phyloP scores from a whole-genome alignment of 2,888 invertebrate genomes.

The Hirtodrosophila duncani region DNA sequence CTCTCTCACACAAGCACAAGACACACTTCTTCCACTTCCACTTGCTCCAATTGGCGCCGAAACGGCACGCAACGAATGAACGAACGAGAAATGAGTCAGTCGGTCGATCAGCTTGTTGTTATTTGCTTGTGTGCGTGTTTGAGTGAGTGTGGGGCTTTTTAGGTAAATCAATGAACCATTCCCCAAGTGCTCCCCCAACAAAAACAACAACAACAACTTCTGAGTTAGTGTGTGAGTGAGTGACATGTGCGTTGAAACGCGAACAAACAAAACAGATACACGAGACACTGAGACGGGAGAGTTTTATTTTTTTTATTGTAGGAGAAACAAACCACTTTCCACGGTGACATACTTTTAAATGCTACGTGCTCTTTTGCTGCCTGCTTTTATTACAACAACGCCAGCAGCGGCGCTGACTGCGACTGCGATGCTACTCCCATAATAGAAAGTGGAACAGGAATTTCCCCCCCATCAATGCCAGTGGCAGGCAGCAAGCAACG shows the following conservation, averaged over 20 bases:
- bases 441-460: conserved; percentile 77
- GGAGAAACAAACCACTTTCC: conserved; percentile 73
- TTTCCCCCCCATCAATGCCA: conserved; percentile 60
- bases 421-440: conserved; percentile 66
- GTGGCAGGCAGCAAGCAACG: conserved; percentile 13
- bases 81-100: conserved; percentile 70
- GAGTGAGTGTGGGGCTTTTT: conserved; percentile 13
- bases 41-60: conserved; percentile 25
- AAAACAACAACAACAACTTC: conserved; percentile 22
- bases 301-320: conserved; percentile 4
- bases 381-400: conserved; percentile 51
- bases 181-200: conserved; percentile 28
- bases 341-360: conserved; percentile 69
- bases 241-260: conserved; percentile 60
- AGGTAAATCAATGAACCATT: conserved; percentile 58
- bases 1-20: not conserved
- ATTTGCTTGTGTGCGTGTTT: conserved; percentile 23
- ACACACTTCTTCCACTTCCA: not conserved
- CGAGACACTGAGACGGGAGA: conserved; percentile 9
- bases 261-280: conserved; percentile 38
- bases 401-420: conserved; percentile 20
- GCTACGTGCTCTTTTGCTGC: conserved; percentile 72
- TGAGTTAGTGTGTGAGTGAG: conserved; percentile 19
- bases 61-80: conserved; percentile 44
- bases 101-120: conserved; percentile 47